Evolutionary conservation across 2,797 vertebrate genomes (phyloP).

Genomic region (Tragelaphus eurycerus): DNA sequence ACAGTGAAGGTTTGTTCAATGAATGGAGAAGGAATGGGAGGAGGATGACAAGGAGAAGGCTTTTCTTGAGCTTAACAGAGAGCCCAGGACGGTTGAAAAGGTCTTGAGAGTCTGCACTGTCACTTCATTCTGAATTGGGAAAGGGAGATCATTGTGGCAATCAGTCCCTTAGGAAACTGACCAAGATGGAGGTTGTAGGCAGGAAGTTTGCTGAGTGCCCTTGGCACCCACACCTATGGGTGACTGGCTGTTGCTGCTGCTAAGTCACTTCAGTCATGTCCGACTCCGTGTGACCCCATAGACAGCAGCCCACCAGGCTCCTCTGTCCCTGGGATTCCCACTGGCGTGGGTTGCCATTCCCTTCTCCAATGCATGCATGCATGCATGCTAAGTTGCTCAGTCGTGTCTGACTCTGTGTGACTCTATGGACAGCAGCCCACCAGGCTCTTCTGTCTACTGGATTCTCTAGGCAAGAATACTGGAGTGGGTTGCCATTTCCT

Average conservation of each 20-base stretch:
- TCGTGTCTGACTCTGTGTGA: rapidly evolving
- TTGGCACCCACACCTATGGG: background rate
- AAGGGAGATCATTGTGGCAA: background rate
- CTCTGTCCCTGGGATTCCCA: background rate
- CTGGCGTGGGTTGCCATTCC: no score
- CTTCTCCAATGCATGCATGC: no score
- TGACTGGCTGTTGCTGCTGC: background rate
- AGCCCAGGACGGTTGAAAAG: background rate
- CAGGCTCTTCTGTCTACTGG: background rate
- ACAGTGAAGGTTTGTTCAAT: background rate
- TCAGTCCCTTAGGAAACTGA: background rate
- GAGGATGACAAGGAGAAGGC: background rate
- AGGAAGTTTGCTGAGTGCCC: background rate
- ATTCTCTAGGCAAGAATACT: background rate
- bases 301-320: background rate
- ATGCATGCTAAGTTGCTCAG: background rate
- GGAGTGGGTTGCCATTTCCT: background rate
- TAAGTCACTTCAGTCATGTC: background rate
- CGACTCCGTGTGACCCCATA: rapidly evolving
- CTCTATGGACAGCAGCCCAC: background rate
- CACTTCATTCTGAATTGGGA: background rate
- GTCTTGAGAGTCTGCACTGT: background rate
- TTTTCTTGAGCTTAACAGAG: background rate
- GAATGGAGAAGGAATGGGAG: background rate
- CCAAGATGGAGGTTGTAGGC: background rate